These are phyloP conservation scores for Otus sunia DNA, from an alignment of 2,113 vertebrate species.

Conservation along the genomic window DNA sequence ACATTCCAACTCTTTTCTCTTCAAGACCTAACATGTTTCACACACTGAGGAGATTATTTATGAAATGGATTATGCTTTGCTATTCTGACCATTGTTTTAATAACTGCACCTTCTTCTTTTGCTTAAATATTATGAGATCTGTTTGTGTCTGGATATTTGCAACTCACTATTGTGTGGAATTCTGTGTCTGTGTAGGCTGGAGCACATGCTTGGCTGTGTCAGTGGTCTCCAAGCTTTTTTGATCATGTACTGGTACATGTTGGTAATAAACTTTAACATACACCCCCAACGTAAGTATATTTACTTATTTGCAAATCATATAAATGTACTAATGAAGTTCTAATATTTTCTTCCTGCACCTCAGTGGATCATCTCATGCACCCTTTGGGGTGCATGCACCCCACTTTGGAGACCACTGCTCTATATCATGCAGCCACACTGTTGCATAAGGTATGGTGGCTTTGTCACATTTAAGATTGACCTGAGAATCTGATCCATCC, in stretches of 20 bases:
- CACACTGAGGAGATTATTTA: constrained; percentile 27
- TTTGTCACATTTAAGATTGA: not conserved
- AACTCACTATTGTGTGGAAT: not conserved
- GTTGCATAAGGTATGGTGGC: not conserved
- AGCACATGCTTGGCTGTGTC: not conserved
- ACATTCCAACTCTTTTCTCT: constrained; percentile 64
- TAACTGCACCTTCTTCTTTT: not conserved
- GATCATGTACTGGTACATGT: not conserved
- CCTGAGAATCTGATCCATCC: not conserved
- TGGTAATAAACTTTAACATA: not conserved
- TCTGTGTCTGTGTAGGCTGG: not conserved
- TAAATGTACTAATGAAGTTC: not conserved
- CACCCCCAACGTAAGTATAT: fast-evolving
- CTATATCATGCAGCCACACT: not conserved
- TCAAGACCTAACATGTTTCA: constrained; percentile 67
- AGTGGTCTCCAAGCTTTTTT: not conserved
- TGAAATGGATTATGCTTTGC: constrained; percentile 36
- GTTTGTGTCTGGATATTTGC: not conserved
- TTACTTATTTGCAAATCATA: not conserved
- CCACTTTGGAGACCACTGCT: not conserved
- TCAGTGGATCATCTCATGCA: not conserved
- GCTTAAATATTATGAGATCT: not conserved
- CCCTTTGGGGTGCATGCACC: not conserved
- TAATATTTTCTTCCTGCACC: not conserved
- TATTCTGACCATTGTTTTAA: constrained; percentile 36